Evolutionary conservation across 2,113 vertebrate genomes (phyloP).

Genomic region (Oostethus manadensis): DNA sequence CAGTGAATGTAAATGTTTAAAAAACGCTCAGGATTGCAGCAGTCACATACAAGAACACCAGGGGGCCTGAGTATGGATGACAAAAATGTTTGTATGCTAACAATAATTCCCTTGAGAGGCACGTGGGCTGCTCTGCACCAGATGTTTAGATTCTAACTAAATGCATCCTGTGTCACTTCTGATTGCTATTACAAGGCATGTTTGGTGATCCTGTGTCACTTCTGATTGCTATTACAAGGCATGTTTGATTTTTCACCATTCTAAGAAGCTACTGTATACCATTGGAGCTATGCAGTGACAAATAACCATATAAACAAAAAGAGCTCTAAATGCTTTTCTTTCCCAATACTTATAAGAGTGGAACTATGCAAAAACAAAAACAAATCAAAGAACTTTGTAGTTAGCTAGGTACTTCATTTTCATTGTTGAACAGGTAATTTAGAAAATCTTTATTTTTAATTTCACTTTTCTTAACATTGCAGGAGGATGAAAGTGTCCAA

Average conservation of each 20-base stretch:
- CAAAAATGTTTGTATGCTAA: constrained; percentile 11
- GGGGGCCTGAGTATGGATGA: constrained; percentile 13
- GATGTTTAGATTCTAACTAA: constrained; percentile 29
- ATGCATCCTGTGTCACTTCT: constrained; percentile 39
- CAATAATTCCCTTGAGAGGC: constrained; percentile 31
- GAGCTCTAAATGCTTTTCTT: too few species aligned
- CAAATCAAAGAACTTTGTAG: neutral
- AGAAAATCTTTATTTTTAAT: too few species aligned
- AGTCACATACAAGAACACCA: constrained; percentile 38
- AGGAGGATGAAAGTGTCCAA: too few species aligned
- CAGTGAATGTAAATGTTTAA: constrained; percentile 54
- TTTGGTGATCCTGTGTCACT: constrained; percentile 37
- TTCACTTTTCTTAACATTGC: too few species aligned
- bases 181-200: constrained; percentile 35
- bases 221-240: constrained; percentile 46
- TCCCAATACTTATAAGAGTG: too few species aligned
- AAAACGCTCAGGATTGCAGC: constrained; percentile 37
- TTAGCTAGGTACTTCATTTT: neutral
- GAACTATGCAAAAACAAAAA: neutral
- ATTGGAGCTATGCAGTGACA: neutral
- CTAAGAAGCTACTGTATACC: neutral
- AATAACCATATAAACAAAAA: too few species aligned
- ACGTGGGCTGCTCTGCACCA: neutral
- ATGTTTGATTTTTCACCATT: constrained; percentile 43
- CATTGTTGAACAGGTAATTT: neutral